Evolutionary conservation across 2,797 vertebrate species (phyloP).

Genomic region (Dendrocincla tyrannina): DNA sequence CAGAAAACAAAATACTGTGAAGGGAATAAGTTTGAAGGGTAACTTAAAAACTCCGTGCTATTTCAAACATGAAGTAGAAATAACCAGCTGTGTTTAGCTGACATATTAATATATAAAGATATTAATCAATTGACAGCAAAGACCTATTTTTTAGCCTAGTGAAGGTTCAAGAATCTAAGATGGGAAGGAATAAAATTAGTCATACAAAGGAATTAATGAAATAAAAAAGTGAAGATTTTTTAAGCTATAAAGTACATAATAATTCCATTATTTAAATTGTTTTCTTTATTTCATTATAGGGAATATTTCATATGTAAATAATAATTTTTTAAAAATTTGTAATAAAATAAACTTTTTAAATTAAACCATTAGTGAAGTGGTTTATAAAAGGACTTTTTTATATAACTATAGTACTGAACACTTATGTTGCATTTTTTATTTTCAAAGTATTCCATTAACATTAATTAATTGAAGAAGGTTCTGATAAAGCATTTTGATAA

Average conservation of each 20-base stretch:
- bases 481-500: slow-evolving; percentile 17
- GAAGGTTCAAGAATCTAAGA: not conserved
- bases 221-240: not conserved
- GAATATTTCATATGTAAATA: not conserved
- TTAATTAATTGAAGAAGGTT: not conserved
- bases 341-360: not conserved
- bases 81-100: not conserved
- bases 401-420: not conserved
- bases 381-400: not conserved
- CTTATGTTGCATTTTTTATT: not conserved
- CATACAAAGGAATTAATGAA: not conserved
- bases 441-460: slow-evolving; percentile 7
- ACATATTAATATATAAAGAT: not conserved
- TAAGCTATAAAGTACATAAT: not conserved
- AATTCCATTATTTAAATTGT: not conserved
- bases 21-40: not conserved
- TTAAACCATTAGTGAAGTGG: not conserved
- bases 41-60: not conserved
- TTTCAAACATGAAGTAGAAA: not conserved
- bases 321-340: not conserved
- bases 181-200: not conserved
- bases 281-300: not conserved
- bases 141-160: not conserved
- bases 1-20: not conserved
- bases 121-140: not conserved